Evolutionary conservation across 2,113 vertebrate genomes (phyloP).

Genomic region (Heterotilapia buettikoferi): DNA sequence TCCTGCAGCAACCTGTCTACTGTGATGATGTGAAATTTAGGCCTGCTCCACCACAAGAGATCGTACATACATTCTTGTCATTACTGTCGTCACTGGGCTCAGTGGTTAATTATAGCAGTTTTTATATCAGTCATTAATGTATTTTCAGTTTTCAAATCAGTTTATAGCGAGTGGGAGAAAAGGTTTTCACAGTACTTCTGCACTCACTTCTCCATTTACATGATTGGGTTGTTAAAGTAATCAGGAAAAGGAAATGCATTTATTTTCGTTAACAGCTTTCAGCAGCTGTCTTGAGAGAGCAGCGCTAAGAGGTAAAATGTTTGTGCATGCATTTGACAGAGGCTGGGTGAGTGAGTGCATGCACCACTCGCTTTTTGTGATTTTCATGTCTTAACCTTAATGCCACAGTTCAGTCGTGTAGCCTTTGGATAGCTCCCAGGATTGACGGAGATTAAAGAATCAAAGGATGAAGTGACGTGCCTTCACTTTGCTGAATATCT

Average conservation of each 20-base stretch:
- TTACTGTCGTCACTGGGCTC: neutral
- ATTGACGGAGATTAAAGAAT: neutral
- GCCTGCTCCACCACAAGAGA: neutral
- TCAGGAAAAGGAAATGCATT: constrained; percentile 36
- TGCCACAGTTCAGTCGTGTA: constrained; percentile 9
- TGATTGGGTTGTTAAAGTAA: constrained; percentile 29
- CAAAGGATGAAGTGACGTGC: neutral
- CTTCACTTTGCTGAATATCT: neutral
- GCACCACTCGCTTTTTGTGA: neutral
- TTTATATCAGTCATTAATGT: neutral
- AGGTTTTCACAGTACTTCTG: neutral
- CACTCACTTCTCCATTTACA: neutral
- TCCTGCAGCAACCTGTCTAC: constrained; percentile 1
- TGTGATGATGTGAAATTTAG: constrained; percentile 1
- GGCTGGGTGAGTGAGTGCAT: neutral
- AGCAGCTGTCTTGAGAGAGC: neutral
- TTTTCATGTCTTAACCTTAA: constrained; percentile 18
- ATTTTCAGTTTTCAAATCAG: neutral
- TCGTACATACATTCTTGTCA: neutral
- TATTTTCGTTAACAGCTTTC: constrained; percentile 28
- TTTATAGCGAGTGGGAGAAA: neutral
- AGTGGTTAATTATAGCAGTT: neutral
- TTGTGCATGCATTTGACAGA: neutral
- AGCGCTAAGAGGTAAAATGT: neutral
- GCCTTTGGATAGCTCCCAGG: neutral